Conservation (phyloP, 2,113 vertebrate species). For the Hydrolagus affinis region DNA sequence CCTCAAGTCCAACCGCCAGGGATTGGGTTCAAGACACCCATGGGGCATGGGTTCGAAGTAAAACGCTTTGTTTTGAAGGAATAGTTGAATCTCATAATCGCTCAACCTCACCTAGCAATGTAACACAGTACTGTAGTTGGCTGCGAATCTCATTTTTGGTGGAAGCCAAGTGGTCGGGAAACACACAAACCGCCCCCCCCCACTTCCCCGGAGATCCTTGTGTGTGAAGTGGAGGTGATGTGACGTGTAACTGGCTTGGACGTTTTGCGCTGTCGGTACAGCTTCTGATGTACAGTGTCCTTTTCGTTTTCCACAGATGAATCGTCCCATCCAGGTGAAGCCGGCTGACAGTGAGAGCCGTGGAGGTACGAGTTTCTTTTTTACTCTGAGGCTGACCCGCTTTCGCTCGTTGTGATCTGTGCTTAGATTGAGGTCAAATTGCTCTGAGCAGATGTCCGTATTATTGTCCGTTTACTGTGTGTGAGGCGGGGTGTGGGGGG, state of each 20-base stretch:
- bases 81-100: no score
- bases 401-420: conserved; percentile 35
- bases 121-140: not conserved
- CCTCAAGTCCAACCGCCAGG: no score
- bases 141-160: conserved; percentile 16
- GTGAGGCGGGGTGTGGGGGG: no score
- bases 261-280: conserved; percentile 11
- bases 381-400: conserved; percentile 28
- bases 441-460: no score
- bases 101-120: no score
- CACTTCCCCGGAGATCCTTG: not conserved
- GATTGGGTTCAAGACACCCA: no score
- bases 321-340: conserved; percentile 69
- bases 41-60: no score
- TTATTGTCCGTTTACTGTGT: no score
- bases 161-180: conserved; percentile 12
- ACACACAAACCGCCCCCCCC: conserved; percentile 4
- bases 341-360: conserved; percentile 95
- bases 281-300: conserved; percentile 21
- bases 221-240: conserved; percentile 15
- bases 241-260: conserved; percentile 14
- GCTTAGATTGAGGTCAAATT: no score
- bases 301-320: conserved; percentile 56
- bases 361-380: conserved; percentile 78
- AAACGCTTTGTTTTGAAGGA: no score